A percentile compares a stretch with the other conserved stretches of the same genome.
These are phyloP conservation scores for Urocitellus parryii DNA, from an alignment of 2,113 vertebrate species.

Conservation along the genomic window DNA sequence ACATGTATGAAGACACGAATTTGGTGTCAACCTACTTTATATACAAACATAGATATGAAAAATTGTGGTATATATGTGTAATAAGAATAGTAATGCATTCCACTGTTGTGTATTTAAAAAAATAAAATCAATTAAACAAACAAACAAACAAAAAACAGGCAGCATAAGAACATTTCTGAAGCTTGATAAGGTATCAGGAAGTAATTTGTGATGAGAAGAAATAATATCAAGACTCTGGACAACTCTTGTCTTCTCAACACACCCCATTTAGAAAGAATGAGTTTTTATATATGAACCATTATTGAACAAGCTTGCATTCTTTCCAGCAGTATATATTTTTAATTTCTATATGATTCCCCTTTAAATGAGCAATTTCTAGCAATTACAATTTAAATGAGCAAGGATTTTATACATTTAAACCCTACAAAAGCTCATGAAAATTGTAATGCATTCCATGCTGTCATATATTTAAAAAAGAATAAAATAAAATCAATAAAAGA, in stretches of 20 bases:
- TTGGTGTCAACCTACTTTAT: too few relatives aligned
- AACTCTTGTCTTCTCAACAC: not conserved
- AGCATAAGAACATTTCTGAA: slow-evolving; percentile 25
- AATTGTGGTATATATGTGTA: too few relatives aligned
- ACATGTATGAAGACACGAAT: too few relatives aligned
- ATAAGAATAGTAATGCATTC: too few relatives aligned
- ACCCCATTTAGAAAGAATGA: not conserved
- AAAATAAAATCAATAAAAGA: too few relatives aligned
- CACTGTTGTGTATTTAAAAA: too few relatives aligned
- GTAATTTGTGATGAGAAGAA: not conserved
- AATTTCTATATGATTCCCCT: slow-evolving; percentile 12
- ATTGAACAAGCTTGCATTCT: not conserved
- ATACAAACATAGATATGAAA: too few relatives aligned
- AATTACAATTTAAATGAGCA: too few relatives aligned
- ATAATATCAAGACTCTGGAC: slow-evolving; percentile 34
- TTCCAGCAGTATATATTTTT: slow-evolving; percentile 26
- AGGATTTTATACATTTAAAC: not conserved
- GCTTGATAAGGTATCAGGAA: not conserved
- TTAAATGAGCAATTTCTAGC: not conserved
- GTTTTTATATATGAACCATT: slow-evolving; percentile 15
- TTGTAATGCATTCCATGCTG: too few relatives aligned
- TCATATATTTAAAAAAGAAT: too few relatives aligned
- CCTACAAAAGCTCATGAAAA: not conserved
- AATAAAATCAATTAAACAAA: too few relatives aligned
- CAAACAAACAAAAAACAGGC: too few relatives aligned